Percentiles rank a stretch among this genome's conserved stretches.
phyloP scores from a whole-genome alignment of 2,888 invertebrate genomes.

The Tetheella fluctuosa region DNA sequence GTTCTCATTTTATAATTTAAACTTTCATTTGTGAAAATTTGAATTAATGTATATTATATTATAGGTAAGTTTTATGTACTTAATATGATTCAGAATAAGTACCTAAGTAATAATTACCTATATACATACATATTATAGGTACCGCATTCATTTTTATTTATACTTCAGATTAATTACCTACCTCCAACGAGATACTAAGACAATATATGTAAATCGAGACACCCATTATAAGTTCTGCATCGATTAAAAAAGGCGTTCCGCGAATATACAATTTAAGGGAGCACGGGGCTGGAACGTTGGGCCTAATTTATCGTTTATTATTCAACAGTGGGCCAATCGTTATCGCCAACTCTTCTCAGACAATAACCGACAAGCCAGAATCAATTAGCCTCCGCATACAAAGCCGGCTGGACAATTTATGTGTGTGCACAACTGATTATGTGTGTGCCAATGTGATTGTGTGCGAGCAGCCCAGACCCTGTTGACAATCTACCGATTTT shows the following conservation, averaged over 20 bases:
- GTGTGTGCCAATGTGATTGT: conserved; percentile 51
- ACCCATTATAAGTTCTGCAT: conserved; percentile 46
- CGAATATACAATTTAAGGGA: conserved; percentile 48
- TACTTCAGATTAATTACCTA: conserved; percentile 16
- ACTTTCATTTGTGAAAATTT: background rate
- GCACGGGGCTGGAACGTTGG: conserved; percentile 30
- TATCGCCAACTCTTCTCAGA: conserved; percentile 37
- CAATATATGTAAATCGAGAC: conserved; percentile 52
- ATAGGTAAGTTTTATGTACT: background rate
- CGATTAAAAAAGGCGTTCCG: conserved; percentile 65
- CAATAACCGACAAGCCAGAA: conserved; percentile 53
- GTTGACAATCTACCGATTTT: conserved; percentile 39
- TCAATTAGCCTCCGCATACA: conserved; percentile 73
- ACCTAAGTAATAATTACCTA: too few species aligned
- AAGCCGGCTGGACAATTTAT: conserved; percentile 55
- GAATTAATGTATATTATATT: background rate
- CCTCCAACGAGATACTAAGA: conserved; percentile 34
- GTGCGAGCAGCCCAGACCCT: conserved; percentile 39
- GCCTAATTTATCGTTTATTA: conserved; percentile 74
- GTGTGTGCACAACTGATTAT: conserved; percentile 54
- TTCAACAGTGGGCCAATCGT: conserved; percentile 40
- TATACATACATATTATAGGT: too few species aligned
- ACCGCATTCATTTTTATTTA: too few species aligned
- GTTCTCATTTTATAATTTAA: background rate
- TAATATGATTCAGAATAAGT: too few species aligned